Evolutionary conservation across 1,140 invertebrate genomes (phyloP), one percentile per base, ranked within the genome.

Genomic region (Neodiprion fabricii): DNA sequence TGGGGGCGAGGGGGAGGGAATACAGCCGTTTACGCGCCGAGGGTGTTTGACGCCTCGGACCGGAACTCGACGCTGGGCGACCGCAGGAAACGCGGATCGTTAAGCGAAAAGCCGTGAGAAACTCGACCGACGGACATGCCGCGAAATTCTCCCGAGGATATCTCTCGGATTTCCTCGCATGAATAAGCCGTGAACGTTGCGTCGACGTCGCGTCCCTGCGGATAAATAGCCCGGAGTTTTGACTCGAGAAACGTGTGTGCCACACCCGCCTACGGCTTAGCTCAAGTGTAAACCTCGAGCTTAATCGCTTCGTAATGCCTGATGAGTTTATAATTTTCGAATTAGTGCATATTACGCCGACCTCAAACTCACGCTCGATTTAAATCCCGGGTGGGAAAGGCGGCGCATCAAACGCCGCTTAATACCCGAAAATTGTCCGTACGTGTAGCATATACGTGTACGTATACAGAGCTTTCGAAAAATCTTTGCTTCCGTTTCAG

Each of bases 261-360:
- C 61, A 70, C 71, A 75, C 72, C 74, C 75, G 81, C 74, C 77
- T 67, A 49, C 75, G 72, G 83, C 80, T 85, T 81, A 82, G 74
- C 72, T 73, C 74, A 75, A 77, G 74, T 75, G 77, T 81, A 83
- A 81, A 81, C 79, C 75, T 70, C 68, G 71, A 79, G 77, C 79
- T 83, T 83, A 82, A 83, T 83, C 81, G 81, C 80, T 83, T 74
- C 79, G 79, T 81, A 82, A 82, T 80, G 80, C 77, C 75, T 81
- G 80, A 82, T 79, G 81, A 82, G 79, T 83, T 83, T 82, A 81
- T 82, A 81, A 81, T 82, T 82, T 81, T 79, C 53, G 82, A 28
- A 10, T 72, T 48, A 49, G 17, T 21, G 17, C 17, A 21, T 21
- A 17, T 66, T 10, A 48, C 66, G 66, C 11, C 61, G 10, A 65